Evolutionary conservation across 1,140 invertebrate species (phyloP).

Genomic region (Drosophila pectinifera): DNA sequence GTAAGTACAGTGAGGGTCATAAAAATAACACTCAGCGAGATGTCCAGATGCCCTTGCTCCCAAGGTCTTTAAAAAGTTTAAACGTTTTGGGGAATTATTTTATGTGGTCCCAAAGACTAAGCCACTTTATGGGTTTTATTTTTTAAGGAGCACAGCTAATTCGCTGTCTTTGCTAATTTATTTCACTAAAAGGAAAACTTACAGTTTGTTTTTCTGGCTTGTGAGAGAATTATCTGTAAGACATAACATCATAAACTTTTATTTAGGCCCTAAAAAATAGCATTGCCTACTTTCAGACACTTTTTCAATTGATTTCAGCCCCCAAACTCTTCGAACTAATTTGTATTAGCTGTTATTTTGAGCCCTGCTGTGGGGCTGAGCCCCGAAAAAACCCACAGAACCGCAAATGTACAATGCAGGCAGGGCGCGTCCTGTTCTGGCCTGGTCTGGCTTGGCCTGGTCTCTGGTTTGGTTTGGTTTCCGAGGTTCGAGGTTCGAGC

Average conservation of each 20-base stretch:
- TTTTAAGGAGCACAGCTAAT: neutral
- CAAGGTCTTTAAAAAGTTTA: constrained; percentile 4
- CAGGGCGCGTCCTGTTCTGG: constrained; percentile 27
- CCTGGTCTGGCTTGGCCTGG: constrained; percentile 27
- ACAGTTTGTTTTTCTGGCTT: neutral
- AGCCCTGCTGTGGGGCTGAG: constrained; percentile 1
- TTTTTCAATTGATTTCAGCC: neutral
- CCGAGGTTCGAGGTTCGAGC: constrained; percentile 30
- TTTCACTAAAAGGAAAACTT: too few species aligned
- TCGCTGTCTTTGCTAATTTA: neutral
- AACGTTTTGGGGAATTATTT: neutral
- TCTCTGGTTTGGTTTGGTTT: constrained; percentile 31
- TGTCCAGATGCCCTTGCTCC: neutral
- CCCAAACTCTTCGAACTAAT: neutral
- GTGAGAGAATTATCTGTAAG: neutral
- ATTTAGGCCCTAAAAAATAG: too few species aligned
- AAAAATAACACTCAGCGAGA: constrained; percentile 2
- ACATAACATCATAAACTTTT: too few species aligned
- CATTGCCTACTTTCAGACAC: neutral
- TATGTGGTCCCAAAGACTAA: neutral
- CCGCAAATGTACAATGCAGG: constrained; percentile 62
- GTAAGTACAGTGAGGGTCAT: constrained; percentile 21
- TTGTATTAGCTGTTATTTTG: constrained; percentile 8
- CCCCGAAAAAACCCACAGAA: constrained; percentile 37
- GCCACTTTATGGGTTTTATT: neutral